A percentile compares a stretch with the other conserved stretches of the same genome.
phyloP scores from a whole-genome alignment of 2,888 invertebrate species.

The Diadromus collaris region DNA sequence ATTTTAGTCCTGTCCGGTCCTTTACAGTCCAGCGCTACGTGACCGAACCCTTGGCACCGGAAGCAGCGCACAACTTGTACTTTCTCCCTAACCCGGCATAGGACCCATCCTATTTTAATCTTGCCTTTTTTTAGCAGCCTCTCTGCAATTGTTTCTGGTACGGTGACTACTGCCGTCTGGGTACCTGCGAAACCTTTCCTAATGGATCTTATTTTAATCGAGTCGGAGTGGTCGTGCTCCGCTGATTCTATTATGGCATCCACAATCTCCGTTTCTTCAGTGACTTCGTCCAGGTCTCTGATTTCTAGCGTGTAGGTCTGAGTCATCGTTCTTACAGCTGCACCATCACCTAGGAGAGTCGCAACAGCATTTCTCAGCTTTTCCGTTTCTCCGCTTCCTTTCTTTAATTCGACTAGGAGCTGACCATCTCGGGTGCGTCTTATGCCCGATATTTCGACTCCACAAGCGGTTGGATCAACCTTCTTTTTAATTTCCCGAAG shows the following conservation, averaged over 20 bases:
- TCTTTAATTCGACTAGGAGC: constrained; percentile 39
- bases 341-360: background rate
- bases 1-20: constrained; percentile 51
- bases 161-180: constrained; percentile 43
- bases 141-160: constrained; percentile 41
- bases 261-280: constrained; percentile 29
- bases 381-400: constrained; percentile 36
- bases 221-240: constrained; percentile 8
- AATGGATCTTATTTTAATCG: constrained; percentile 34
- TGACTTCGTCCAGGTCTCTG: constrained; percentile 54
- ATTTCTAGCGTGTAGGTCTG: constrained; percentile 49
- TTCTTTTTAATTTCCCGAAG: constrained; percentile 21
- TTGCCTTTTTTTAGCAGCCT: constrained; percentile 32
- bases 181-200: constrained; percentile 52
- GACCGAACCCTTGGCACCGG: constrained; percentile 57
- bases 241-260: constrained; percentile 15
- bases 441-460: background rate
- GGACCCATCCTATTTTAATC: constrained; percentile 54
- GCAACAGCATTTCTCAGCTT: constrained; percentile 26
- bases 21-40: constrained; percentile 45
- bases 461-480: background rate
- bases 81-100: constrained; percentile 51
- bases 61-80: constrained; percentile 46
- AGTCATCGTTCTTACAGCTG: constrained; percentile 32
- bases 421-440: constrained; percentile 36